Evolutionary conservation across 2,113 vertebrate species (phyloP).

Genomic region (Neodontobutis hainanensis): DNA sequence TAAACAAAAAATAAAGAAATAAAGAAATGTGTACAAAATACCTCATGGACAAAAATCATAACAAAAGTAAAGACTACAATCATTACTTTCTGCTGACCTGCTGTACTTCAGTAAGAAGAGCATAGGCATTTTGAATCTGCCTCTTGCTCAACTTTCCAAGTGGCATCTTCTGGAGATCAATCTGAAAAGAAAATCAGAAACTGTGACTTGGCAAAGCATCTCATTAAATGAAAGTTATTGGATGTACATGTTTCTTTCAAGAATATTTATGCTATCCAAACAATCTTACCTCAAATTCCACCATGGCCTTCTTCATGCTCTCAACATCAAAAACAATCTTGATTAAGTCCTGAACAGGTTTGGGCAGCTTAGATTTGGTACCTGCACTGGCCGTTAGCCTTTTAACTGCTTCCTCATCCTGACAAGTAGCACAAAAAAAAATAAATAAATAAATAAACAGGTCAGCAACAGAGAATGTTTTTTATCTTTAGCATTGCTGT

Average conservation of each 20-base stretch:
- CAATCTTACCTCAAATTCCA: slow-evolving; percentile 91
- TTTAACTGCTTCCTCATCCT: slow-evolving; percentile 97
- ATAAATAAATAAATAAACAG: not conserved
- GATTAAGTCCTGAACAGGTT: slow-evolving; percentile 92
- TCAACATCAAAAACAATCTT: slow-evolving; percentile 97
- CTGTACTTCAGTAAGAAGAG: slow-evolving; percentile 94
- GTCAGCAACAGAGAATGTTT: fast-evolving
- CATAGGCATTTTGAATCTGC: slow-evolving; percentile 97
- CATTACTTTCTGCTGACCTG: slow-evolving; percentile 81
- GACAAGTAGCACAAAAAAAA: not conserved
- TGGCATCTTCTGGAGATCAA: slow-evolving; percentile 99
- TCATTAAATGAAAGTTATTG: not conserved
- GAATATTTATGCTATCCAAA: not conserved
- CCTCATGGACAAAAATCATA: too few relatives aligned
- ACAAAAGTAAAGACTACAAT: too few relatives aligned
- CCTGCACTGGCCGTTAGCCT: slow-evolving; percentile 88
- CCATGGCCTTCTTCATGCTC: slow-evolving; percentile 99
- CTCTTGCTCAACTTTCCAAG: slow-evolving; percentile 95
- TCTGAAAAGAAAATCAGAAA: slow-evolving; percentile 77
- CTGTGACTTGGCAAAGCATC: not conserved
- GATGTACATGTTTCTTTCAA: not conserved
- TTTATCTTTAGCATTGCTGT: not conserved
- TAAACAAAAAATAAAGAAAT: not conserved
- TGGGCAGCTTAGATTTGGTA: slow-evolving; percentile 89
- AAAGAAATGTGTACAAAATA: too few relatives aligned